These are phyloP conservation scores for Colletes gigas DNA, from an alignment of 1,140 invertebrate genomes.

Conservation along the genomic window DNA sequence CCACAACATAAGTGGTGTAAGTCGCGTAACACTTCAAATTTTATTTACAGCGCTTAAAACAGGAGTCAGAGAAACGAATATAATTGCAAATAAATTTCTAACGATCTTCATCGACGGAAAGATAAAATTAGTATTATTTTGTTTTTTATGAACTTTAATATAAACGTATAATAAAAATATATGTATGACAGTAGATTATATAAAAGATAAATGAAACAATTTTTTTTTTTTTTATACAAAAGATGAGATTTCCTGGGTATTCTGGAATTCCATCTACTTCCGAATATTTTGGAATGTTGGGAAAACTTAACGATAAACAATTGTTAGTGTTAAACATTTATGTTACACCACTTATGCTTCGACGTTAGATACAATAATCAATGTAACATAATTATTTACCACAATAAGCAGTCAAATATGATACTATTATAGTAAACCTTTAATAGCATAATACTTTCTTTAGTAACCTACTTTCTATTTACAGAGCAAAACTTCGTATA, in stretches of 20 bases:
- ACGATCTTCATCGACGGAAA: too few species aligned
- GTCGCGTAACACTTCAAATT: neutral
- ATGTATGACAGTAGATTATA: too few species aligned
- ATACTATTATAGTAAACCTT: constrained; percentile 51
- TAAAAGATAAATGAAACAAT: too few species aligned
- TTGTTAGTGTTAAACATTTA: constrained; percentile 7
- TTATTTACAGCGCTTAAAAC: neutral
- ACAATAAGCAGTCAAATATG: constrained; percentile 36
- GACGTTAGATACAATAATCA: neutral
- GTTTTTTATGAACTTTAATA: neutral
- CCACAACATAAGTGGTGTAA: constrained; percentile 6
- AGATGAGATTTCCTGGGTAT: neutral
- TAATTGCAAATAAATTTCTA: neutral
- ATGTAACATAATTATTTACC: constrained; percentile 18
- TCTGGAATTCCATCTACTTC: neutral
- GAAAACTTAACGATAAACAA: neutral
- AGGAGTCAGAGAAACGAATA: neutral
- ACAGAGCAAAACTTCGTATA: constrained; percentile 66
- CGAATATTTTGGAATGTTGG: neutral
- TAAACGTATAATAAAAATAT: too few species aligned
- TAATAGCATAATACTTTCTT: constrained; percentile 66
- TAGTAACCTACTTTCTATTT: constrained; percentile 60
- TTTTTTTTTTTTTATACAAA: too few species aligned
- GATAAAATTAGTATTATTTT: neutral
- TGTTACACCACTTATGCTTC: constrained; percentile 24